These are phyloP conservation scores for Andrena hattorfiana DNA, from an alignment of 2,888 invertebrate species.

Conservation along the genomic window DNA sequence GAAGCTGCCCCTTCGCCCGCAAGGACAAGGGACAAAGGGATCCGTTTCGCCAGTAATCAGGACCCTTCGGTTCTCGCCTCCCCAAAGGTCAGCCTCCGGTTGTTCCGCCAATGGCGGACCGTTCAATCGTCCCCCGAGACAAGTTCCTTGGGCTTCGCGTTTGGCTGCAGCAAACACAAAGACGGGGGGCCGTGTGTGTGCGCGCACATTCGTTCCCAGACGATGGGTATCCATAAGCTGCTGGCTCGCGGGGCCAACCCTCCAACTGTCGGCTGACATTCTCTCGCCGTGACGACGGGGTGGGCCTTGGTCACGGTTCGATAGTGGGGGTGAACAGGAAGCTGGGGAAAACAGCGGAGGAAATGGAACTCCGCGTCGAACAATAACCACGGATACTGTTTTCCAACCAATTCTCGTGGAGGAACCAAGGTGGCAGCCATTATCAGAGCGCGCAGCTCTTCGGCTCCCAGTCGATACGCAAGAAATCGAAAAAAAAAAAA, in stretches of 20 bases:
- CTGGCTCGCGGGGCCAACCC: constrained; percentile 46
- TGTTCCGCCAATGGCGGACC: constrained; percentile 68
- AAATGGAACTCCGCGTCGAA: constrained; percentile 41
- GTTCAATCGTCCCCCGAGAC: constrained; percentile 65
- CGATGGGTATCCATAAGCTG: constrained; percentile 46
- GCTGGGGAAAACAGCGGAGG: constrained; percentile 36
- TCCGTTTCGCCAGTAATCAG: constrained; percentile 54
- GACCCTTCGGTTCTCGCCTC: constrained; percentile 61
- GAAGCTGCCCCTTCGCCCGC: constrained; percentile 16
- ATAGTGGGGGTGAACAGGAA: constrained; percentile 43
- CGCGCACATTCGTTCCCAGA: constrained; percentile 28
- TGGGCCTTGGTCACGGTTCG: constrained; percentile 53
- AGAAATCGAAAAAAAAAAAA: background rate
- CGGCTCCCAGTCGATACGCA: background rate
- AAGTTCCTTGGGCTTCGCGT: constrained; percentile 47
- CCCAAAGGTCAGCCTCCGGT: constrained; percentile 70
- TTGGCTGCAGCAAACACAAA: constrained; percentile 1
- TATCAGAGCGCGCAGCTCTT: background rate
- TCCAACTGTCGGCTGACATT: constrained; percentile 60
- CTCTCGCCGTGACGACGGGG: constrained; percentile 56
- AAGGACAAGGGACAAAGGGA: constrained; percentile 66
- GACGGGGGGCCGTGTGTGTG: background rate
- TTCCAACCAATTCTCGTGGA: background rate
- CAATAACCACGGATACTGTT: constrained; percentile 8
- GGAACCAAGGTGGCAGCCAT: background rate